Conservation (phyloP, 37 sponge, comb jelly and placozoan species). For the Diacarnus erythraeanus region DNA sequence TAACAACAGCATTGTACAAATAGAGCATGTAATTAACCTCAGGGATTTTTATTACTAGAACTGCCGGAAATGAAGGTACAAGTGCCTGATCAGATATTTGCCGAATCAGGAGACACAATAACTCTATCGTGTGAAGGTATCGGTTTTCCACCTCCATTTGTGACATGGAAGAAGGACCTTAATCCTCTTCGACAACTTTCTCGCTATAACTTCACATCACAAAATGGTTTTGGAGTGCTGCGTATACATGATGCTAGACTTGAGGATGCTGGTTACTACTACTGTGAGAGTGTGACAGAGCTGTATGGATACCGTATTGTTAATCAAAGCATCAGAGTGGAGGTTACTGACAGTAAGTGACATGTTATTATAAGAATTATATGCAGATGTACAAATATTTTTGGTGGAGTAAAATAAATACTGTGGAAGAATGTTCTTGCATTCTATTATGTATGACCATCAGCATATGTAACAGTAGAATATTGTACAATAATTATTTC, state of each 20-base stretch:
- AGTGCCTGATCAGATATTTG: background rate
- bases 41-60: too few relatives aligned
- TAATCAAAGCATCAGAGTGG: background rate
- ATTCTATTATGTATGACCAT: too few relatives aligned
- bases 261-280: slow-evolving; percentile 39
- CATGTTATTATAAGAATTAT: background rate
- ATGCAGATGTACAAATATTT: too few relatives aligned
- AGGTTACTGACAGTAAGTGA: slow-evolving; percentile 52
- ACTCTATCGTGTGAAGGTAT: slow-evolving; percentile 45
- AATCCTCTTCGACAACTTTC: slow-evolving; percentile 1
- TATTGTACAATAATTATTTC: too few relatives aligned
- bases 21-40: background rate
- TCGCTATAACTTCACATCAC: slow-evolving; percentile 21
- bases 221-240: slow-evolving; percentile 37
- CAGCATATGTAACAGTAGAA: too few relatives aligned
- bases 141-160: slow-evolving; percentile 55
- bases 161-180: slow-evolving; percentile 46
- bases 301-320: slow-evolving; percentile 6
- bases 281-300: slow-evolving; percentile 25
- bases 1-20: background rate
- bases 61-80: background rate
- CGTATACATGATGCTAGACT: slow-evolving; percentile 16
- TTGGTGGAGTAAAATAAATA: too few relatives aligned
- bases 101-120: slow-evolving; percentile 8
- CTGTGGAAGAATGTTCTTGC: too few relatives aligned